Conservation (phyloP, 2,888 invertebrate genomes). For the Parapristionchus giblindavisi region DNA sequence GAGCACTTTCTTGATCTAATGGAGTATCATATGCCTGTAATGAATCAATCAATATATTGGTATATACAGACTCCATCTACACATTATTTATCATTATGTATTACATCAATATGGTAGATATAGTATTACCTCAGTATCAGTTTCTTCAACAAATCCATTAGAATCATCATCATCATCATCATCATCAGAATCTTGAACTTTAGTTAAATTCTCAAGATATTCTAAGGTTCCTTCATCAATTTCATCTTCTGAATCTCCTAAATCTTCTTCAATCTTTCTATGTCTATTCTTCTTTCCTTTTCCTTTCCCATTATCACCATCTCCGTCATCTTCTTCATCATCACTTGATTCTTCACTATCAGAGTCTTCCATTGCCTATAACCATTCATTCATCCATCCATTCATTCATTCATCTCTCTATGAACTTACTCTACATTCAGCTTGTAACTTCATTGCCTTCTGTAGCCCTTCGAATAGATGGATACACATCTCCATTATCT, state of each 20-base stretch:
- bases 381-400: background rate
- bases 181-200: constrained; percentile 23
- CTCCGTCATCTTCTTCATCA: constrained; percentile 11
- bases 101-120: background rate
- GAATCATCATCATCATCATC: constrained; percentile 31
- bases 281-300: constrained; percentile 38
- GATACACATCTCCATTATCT: constrained; percentile 35
- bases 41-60: background rate
- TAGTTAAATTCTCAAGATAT: constrained; percentile 36
- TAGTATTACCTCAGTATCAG: constrained; percentile 37
- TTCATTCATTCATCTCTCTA: background rate
- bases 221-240: constrained; percentile 37
- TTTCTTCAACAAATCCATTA: constrained; percentile 31
- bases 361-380: constrained; percentile 29
- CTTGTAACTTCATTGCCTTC: constrained; percentile 38
- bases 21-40: constrained; percentile 31
- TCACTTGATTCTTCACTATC: constrained; percentile 24
- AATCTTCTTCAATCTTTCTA: constrained; percentile 35
- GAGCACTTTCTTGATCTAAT: constrained; percentile 28
- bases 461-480: constrained; percentile 37
- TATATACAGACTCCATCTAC: background rate
- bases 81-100: background rate
- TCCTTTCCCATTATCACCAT: background rate
- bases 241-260: constrained; percentile 37
- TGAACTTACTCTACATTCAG: too few relatives aligned